Percentiles rank a stretch among this genome's conserved stretches.
Conservation (phyloP, 2,888 invertebrate species). For the Acrobasis consociella region DNA sequence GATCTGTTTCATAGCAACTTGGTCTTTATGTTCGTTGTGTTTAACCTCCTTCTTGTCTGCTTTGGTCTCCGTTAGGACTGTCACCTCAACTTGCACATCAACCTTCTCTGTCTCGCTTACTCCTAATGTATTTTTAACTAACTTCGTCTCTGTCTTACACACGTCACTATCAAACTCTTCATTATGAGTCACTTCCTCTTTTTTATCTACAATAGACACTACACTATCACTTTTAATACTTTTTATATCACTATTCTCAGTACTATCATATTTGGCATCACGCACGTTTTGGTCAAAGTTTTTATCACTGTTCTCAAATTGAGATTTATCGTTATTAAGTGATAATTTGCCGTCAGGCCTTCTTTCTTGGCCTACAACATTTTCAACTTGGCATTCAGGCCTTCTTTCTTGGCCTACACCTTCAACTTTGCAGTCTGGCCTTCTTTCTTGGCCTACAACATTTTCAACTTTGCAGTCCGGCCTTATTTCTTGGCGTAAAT, state of each 20-base stretch:
- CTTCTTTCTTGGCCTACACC: too few relatives aligned
- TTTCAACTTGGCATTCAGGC: neutral
- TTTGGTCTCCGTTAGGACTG: slow-evolving; percentile 36
- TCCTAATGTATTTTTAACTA: slow-evolving; percentile 53
- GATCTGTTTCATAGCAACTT: slow-evolving; percentile 61
- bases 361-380: neutral
- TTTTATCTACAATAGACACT: slow-evolving; percentile 51
- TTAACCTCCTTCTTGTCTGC: slow-evolving; percentile 42
- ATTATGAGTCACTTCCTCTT: slow-evolving; percentile 51
- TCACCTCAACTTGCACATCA: slow-evolving; percentile 52
- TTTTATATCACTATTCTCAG: slow-evolving; percentile 23
- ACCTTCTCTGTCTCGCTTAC: slow-evolving; percentile 47
- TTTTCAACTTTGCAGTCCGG: neutral
- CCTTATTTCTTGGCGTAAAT: too few relatives aligned
- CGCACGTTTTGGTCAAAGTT: slow-evolving; percentile 24
- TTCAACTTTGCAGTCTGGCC: neutral
- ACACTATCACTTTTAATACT: slow-evolving; percentile 35
- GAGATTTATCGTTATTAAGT: slow-evolving; percentile 20
- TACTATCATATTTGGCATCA: slow-evolving; percentile 31
- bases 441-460: neutral
- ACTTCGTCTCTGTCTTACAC: slow-evolving; percentile 53
- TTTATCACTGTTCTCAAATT: slow-evolving; percentile 27
- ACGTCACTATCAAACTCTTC: slow-evolving; percentile 48
- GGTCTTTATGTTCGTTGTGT: slow-evolving; percentile 44
- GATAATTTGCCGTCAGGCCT: slow-evolving; percentile 2